phyloP scores from a whole-genome alignment of 2,888 invertebrate species.

The Ametastegia equiseti region DNA sequence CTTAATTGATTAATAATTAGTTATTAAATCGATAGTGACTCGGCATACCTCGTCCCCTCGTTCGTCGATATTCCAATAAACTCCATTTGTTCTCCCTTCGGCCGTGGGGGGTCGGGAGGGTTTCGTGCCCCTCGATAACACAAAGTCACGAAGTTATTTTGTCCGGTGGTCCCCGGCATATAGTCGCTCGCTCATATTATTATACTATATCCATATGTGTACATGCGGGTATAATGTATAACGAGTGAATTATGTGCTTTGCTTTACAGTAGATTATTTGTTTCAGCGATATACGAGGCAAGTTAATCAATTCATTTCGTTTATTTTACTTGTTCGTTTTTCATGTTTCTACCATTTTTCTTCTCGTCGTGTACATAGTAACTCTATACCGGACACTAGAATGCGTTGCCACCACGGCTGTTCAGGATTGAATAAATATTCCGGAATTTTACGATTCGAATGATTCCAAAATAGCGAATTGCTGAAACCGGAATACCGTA shows the following conservation, averaged over 20 bases:
- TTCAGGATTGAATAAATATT: no score
- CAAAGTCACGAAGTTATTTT: conserved; percentile 33
- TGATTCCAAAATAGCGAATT: no score
- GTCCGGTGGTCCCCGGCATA: background rate
- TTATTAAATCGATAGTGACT: conserved; percentile 64
- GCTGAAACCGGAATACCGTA: no score
- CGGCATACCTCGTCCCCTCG: conserved; percentile 29
- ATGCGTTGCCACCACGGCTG: conserved; percentile 1
- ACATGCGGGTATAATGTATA: background rate
- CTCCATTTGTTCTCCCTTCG: conserved; percentile 55
- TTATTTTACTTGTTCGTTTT: background rate
- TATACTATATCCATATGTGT: background rate
- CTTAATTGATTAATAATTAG: conserved; percentile 66
- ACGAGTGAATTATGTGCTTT: background rate
- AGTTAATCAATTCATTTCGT: conserved; percentile 14
- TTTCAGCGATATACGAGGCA: background rate
- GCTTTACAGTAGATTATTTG: background rate
- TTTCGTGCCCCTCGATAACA: conserved; percentile 28
- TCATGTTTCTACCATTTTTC: background rate
- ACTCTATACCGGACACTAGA: background rate
- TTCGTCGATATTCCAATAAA: conserved; percentile 50
- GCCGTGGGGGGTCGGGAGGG: conserved; percentile 46
- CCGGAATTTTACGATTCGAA: no score
- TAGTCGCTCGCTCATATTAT: background rate
- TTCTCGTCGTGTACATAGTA: background rate